These are phyloP conservation scores for Acleris laterana DNA, from an alignment of 2,888 invertebrate species.

Conservation along the genomic window DNA sequence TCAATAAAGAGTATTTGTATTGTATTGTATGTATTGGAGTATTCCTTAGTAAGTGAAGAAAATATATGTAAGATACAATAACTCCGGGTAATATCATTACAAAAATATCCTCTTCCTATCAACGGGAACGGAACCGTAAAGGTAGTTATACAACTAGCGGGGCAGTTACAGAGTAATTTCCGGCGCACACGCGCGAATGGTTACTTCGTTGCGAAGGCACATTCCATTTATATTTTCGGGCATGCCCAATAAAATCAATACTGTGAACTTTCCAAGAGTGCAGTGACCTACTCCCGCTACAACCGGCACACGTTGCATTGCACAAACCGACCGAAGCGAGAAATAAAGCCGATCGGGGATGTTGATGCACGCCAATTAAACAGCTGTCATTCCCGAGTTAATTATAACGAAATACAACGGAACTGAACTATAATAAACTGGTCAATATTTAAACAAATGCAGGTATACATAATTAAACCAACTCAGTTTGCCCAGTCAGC, in stretches of 20 bases:
- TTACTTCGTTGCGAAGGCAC: slow-evolving; percentile 55
- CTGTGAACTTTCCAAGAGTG: slow-evolving; percentile 79
- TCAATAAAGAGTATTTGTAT: too few species aligned
- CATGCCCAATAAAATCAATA: slow-evolving; percentile 84
- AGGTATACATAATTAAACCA: slow-evolving; percentile 1
- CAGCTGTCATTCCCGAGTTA: slow-evolving; percentile 37
- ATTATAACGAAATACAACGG: slow-evolving; percentile 7
- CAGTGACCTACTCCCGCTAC: slow-evolving; percentile 77
- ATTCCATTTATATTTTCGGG: slow-evolving; percentile 81
- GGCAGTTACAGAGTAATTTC: slow-evolving; percentile 20
- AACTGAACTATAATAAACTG: slow-evolving; percentile 12
- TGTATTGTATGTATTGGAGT: too few species aligned
- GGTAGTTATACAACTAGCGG: slow-evolving; percentile 19
- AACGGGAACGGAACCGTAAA: neutral
- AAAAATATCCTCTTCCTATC: too few species aligned
- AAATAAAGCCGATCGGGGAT: slow-evolving; percentile 50
- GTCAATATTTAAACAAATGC: slow-evolving; percentile 15
- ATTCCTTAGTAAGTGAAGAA: neutral
- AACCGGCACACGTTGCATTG: slow-evolving; percentile 63
- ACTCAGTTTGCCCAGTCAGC: neutral
- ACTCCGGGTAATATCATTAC: too few species aligned
- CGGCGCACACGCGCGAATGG: slow-evolving; percentile 48
- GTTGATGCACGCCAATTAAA: slow-evolving; percentile 47
- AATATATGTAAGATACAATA: too few species aligned
- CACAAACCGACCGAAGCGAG: slow-evolving; percentile 63